These are phyloP conservation scores for Peromyscus maniculatus DNA, from an alignment of 2,113 vertebrate species.

Conservation along the genomic window DNA sequence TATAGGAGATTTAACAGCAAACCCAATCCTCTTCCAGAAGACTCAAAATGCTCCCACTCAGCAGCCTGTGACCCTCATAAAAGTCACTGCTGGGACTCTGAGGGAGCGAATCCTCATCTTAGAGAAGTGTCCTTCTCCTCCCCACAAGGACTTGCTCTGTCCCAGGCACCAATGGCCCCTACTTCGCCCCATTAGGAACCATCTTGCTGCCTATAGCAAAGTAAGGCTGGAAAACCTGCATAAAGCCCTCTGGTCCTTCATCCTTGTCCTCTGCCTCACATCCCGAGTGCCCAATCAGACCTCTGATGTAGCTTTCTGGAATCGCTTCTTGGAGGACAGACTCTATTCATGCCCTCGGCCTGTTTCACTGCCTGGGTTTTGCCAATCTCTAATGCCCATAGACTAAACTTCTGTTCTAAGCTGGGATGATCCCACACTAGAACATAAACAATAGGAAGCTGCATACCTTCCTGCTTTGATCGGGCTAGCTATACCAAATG, in stretches of 20 bases:
- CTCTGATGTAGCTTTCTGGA: neutral
- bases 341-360: neutral
- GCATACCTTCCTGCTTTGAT: neutral
- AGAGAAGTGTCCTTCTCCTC: neutral
- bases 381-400: neutral
- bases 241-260: neutral
- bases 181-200: neutral
- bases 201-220: neutral
- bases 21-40: neutral
- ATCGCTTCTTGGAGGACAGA: neutral
- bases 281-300: neutral
- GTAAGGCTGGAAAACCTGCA: neutral
- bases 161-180: neutral
- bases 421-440: neutral
- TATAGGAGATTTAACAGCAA: neutral
- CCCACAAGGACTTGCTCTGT: neutral
- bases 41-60: neutral
- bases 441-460: neutral
- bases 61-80: neutral
- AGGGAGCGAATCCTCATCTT: neutral
- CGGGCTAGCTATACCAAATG: neutral
- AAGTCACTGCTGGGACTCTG: neutral
- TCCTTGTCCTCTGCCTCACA: too few relatives aligned
- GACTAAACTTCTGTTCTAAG: slow-evolving; percentile 27
- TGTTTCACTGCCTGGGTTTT: neutral